Evolutionary conservation across 2,888 invertebrate genomes (phyloP), one percentile per base, ranked within the genome.

Genomic region (Netelia virgata): DNA sequence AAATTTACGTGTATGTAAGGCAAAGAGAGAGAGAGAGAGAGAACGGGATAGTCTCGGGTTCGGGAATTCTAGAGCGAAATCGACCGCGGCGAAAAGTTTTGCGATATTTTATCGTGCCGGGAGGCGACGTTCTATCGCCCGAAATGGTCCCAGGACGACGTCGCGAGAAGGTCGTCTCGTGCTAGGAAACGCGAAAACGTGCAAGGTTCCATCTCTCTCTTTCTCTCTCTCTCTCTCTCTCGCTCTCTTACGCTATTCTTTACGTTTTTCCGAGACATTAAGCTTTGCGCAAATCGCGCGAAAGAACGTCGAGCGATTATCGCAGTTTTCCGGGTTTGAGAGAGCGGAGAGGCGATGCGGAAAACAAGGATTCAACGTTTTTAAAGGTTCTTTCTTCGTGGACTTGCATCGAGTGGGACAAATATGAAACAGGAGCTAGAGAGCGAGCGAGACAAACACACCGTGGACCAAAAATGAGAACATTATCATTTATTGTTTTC

Each of bases 61-160:
- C 75, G 83, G 64, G 79, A 79, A 83, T 83, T 83, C 72, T 79
- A 36, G 59, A 66, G 74, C 59, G 69, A 82, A 36, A 82, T 82
- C 76, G 66, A 76, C 66, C 73, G 82, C 76, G 72, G 68, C 28
- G 73, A 73, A 84, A 84, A 84, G 80, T 84, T 84, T 84, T 73
- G 72, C 83, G 80, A 84, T 84, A 84, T 80, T 84, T 84, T 76
- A 84, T 6, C 68, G 72, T 72, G 72, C 83, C 76, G 61, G 72
- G 72, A 80, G 66, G 53, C 64, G 23, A 50, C 72, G 72, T 68
- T 10, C 53, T 75, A 59, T 80, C 75, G 76, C 16, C 9, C 28
- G 61, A 50, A 84, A 76, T 47, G 76, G 66, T 76, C 76, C 76
- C 61, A 9, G 18, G 9, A 18, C 16, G 18, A 16, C 18, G 57